Conservation (phyloP, 2,797 vertebrate species). For the Myotis daubentonii region DNA sequence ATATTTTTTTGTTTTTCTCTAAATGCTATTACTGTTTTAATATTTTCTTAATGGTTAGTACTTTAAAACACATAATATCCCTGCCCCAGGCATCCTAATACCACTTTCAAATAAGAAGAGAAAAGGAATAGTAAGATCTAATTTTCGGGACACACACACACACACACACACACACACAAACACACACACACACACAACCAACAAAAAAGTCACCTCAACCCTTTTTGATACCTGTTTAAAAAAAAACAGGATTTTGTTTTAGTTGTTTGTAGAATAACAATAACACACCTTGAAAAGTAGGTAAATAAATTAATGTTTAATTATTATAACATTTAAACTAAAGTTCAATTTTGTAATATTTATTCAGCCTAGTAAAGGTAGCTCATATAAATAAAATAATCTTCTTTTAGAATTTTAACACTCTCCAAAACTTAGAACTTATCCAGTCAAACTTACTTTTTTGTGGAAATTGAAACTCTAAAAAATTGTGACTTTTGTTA, state of each 20-base stretch:
- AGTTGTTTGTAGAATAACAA: neutral
- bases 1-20: neutral
- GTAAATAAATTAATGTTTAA: neutral
- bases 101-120: neutral
- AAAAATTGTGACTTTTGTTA: neutral
- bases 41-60: neutral
- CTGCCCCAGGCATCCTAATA: neutral
- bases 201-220: neutral
- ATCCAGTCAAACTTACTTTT: neutral
- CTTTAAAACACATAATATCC: neutral
- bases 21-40: slow-evolving; percentile 5
- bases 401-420: neutral
- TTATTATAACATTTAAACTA: neutral
- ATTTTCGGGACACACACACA: neutral
- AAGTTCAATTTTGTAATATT: neutral
- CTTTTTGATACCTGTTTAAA: neutral
- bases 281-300: neutral
- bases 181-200: neutral
- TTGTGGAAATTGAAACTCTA: neutral
- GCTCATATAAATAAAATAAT: neutral
- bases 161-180: too few species aligned
- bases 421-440: neutral
- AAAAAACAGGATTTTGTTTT: neutral
- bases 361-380: neutral
- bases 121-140: neutral